Base-by-base conservation (phyloP, 2,888 invertebrate genomes). In the Apodemia hepburni region DNA sequence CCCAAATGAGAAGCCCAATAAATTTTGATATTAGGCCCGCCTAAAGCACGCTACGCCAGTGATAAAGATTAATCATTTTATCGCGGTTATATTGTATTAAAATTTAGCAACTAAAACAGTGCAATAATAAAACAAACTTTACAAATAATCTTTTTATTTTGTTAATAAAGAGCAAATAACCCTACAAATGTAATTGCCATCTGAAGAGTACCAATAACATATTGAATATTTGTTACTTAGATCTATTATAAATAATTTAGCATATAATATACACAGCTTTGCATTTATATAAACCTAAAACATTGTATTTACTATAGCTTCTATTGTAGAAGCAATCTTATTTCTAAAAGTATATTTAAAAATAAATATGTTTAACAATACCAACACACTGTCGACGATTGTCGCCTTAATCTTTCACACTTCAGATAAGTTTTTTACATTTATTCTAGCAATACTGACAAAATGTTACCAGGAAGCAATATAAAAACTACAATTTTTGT, bases 191-290 rank as follows among this genome's bases (percentile, higher is more conserved):
- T 57, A 72, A 66, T 61, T 64, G 63, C 59, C 66, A 64, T 66
- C 58, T 60, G 61, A 64, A 64, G 61, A 66, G 60, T 51, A 51
- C 47, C 17, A 72, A 76, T 75, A 75, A 75, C 71, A 73, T 80
- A 82, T 75, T 74, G 78, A 75, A 77, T 78, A 78, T 75, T 78
- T 75, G 75, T 74, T 76, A 75, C 79, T 82, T 81, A 74, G 67
- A 79, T 86, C 85, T 73, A 71, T 77, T 79, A 87, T 88, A 87
- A 88, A 88, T 88, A 88, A 87, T 80, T 86, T 84, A 83, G 82
- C 83, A 68, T 82, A 77, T 68, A 76, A 78, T 83, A 75, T 85
- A 87, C 81, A 87, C 80, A 81, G 82, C 82, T 79, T 73, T 73
- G 75, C 68, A 61, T 68, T 71, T 71, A 67, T 63, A 57, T n/a